phyloP scores from a whole-genome alignment of 2,797 vertebrate species.

The Falco peregrinus region DNA sequence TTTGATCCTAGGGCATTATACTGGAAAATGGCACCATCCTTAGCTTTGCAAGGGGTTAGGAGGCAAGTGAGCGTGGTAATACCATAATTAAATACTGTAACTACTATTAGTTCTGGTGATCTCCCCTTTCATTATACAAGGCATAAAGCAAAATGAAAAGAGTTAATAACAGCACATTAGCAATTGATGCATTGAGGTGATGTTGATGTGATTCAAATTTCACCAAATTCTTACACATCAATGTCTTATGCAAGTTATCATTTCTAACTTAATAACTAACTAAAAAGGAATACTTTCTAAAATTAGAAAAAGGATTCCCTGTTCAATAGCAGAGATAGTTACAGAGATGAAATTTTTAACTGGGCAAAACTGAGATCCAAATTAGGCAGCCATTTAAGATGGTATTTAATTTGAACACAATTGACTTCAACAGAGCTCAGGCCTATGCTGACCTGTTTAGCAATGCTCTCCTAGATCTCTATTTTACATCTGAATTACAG shows the following conservation, averaged over 20 bases:
- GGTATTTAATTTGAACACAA: neutral
- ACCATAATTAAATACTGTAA: neutral
- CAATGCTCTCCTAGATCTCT: neutral
- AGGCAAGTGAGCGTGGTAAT: rapidly evolving
- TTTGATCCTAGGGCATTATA: neutral
- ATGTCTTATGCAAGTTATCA: neutral
- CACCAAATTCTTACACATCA: neutral
- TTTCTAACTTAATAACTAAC: neutral
- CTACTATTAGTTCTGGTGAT: neutral
- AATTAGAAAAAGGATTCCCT: neutral
- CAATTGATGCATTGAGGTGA: neutral
- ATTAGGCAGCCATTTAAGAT: neutral
- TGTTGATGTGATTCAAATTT: neutral
- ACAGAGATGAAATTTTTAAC: neutral
- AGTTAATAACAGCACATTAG: neutral
- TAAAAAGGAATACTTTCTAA: neutral
- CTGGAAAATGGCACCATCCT: neutral
- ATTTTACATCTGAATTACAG: neutral
- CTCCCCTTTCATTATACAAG: neutral
- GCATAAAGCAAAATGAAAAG: neutral
- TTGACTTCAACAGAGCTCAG: neutral
- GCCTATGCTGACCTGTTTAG: neutral
- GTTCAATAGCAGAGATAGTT: neutral
- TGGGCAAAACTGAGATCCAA: neutral
- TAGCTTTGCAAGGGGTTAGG: neutral